phyloP scores from a whole-genome alignment of 2,113 vertebrate genomes.

The Eublepharis macularius region DNA sequence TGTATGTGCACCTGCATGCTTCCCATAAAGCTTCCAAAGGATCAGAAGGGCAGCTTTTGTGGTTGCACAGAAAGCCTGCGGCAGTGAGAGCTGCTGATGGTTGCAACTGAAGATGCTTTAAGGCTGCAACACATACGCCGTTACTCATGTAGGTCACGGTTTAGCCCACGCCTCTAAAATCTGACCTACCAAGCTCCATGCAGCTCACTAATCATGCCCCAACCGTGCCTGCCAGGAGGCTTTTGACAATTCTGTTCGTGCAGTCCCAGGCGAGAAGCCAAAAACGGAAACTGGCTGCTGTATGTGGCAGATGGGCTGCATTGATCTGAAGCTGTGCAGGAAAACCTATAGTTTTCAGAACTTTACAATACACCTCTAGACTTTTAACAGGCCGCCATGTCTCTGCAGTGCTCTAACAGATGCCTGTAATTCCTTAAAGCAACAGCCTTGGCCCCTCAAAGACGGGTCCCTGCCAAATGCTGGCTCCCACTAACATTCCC shows the following conservation, averaged over 20 bases:
- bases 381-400: not conserved
- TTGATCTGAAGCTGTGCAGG: not conserved
- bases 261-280: not conserved
- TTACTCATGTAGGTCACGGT: no score
- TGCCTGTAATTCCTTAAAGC: no score
- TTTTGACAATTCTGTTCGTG: not conserved
- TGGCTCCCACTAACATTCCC: not conserved
- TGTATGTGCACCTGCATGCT: not conserved
- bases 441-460: no score
- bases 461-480: not conserved
- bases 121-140: not conserved
- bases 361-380: not conserved
- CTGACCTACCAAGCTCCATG: not conserved
- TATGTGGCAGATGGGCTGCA: not conserved
- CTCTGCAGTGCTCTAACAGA: not conserved
- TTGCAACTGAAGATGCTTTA: no score
- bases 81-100: not conserved
- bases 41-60: not conserved
- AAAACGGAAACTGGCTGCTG: not conserved
- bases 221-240: not conserved
- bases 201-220: not conserved
- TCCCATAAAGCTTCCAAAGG: no score
- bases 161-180: not conserved
- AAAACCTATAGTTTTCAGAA: not conserved
- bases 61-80: not conserved